Percentiles rank a stretch among this genome's conserved stretches.
Conservation (phyloP, 1,140 invertebrate species). For the Aphis gossypii region DNA sequence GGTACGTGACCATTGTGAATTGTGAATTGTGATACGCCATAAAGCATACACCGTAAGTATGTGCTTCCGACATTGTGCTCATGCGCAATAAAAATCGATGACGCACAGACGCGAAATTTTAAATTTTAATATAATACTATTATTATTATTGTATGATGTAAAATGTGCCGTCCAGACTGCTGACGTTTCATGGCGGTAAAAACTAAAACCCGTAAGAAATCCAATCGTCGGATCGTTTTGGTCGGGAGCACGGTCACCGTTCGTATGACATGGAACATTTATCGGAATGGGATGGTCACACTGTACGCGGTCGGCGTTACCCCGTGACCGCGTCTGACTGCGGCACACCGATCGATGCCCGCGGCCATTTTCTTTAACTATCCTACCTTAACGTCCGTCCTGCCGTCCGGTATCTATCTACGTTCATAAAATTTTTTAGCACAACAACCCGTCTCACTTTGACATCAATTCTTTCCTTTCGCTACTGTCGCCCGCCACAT, state of each 20-base stretch:
- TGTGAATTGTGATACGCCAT: too few relatives aligned
- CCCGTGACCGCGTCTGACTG: background rate
- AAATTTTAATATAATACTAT: too few relatives aligned
- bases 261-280: constrained; percentile 21
- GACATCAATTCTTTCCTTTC: background rate
- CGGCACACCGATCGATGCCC: background rate
- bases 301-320: constrained; percentile 36
- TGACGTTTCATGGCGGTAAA: background rate
- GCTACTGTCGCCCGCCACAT: background rate
- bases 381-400: background rate
- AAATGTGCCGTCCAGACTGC: too few relatives aligned
- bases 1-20: too few relatives aligned
- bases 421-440: background rate
- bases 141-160: too few relatives aligned
- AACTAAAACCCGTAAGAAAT: background rate
- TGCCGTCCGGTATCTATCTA: background rate
- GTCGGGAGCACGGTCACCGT: background rate
- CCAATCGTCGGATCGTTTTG: background rate
- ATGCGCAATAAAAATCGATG: too few relatives aligned
- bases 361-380: constrained; percentile 24
- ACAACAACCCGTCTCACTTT: background rate
- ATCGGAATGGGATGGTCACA: background rate
- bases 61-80: too few relatives aligned
- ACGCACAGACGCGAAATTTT: too few relatives aligned
- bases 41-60: too few relatives aligned